Conservation (phyloP, 2,888 invertebrate species). For the Caenorhabditis doughertyi region DNA sequence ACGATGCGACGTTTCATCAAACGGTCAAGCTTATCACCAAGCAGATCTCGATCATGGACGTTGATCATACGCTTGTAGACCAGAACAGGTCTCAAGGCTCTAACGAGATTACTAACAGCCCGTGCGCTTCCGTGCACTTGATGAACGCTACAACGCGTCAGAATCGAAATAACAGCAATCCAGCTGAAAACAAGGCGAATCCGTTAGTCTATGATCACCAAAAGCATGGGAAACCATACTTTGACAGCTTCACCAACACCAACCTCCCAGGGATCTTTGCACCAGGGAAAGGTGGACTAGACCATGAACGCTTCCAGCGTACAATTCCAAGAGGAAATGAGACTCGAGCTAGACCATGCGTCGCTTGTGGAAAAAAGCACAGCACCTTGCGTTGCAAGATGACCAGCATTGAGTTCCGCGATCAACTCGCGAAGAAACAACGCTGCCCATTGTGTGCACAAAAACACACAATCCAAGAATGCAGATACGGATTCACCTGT, state of each 20-base stretch:
- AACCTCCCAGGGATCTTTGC: not conserved
- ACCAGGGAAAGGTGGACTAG: not conserved
- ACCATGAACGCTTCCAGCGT: not conserved
- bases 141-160: no score
- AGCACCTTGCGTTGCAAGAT: not conserved
- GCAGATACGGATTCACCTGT: not conserved
- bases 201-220: no score
- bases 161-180: not conserved
- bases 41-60: not conserved
- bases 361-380: not conserved
- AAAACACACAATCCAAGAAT: not conserved
- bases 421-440: not conserved
- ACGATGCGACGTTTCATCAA: no score
- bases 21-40: not conserved
- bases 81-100: no score
- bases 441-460: not conserved
- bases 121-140: no score
- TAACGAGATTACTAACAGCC: no score
- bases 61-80: no score
- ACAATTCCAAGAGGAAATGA: not conserved
- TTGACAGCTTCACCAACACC: not conserved
- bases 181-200: no score
- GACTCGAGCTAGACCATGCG: not conserved
- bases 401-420: not conserved
- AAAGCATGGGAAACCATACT: no score